Evolutionary conservation across 2,888 invertebrate species (phyloP).

Genomic region (Argyra leucocephala): DNA sequence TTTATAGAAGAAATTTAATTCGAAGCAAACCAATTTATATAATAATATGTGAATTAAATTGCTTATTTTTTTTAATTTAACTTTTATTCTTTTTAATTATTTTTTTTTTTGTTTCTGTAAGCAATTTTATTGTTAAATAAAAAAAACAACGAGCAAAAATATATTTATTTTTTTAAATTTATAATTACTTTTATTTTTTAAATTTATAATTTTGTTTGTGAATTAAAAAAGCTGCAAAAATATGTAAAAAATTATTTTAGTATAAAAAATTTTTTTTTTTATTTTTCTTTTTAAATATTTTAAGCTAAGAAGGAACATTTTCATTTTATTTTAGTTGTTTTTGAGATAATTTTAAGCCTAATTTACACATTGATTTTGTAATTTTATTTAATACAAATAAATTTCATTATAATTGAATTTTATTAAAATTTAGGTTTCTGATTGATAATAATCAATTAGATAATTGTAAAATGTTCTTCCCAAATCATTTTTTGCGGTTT

Average conservation of each 20-base stretch:
- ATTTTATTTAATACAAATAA: background rate
- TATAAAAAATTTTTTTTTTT: background rate
- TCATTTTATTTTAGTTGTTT: too few species aligned
- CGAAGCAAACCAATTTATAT: slow-evolving; percentile 4
- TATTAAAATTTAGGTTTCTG: background rate
- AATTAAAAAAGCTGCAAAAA: slow-evolving; percentile 1
- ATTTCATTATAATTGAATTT: background rate
- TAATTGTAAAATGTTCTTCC: background rate
- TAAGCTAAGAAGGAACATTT: too few species aligned
- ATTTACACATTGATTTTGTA: background rate
- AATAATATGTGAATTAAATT: too few species aligned
- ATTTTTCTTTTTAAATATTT: background rate
- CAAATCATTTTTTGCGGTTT: slow-evolving; percentile 3
- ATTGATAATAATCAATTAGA: too few species aligned
- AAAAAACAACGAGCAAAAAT: background rate
- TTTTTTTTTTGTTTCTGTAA: too few species aligned
- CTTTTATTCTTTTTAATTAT: too few species aligned
- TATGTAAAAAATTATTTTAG: background rate
- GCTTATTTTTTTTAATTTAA: background rate
- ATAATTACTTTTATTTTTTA: background rate
- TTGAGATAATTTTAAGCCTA: background rate
- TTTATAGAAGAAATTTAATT: background rate
- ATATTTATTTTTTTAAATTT: too few species aligned
- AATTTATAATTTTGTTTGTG: background rate
- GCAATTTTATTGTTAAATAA: background rate